Percentiles rank a stretch among this genome's conserved stretches.
phyloP scores from a whole-genome alignment of 2,113 vertebrate genomes.

The Conger conger region DNA sequence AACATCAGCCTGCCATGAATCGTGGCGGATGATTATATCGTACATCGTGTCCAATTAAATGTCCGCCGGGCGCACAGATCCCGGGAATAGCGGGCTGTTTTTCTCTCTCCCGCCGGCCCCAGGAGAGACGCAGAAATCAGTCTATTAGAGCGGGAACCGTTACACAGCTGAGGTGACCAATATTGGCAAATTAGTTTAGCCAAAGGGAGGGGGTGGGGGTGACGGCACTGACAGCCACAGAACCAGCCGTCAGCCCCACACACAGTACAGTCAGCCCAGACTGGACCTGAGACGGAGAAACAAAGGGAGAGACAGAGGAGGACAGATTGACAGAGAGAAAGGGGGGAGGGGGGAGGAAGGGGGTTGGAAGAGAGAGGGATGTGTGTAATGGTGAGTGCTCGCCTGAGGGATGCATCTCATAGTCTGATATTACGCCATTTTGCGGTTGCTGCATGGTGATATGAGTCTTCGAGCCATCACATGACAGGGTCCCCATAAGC shows the following conservation, averaged over 20 bases:
- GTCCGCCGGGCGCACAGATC: slow-evolving; percentile 60
- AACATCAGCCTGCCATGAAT: slow-evolving; percentile 37
- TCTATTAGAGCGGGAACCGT: slow-evolving; percentile 64
- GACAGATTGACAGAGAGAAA: slow-evolving; percentile 6
- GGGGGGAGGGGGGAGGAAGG: neutral
- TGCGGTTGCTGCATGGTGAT: neutral
- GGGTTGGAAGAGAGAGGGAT: neutral
- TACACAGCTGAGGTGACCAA: slow-evolving; percentile 71
- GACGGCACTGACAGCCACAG: neutral
- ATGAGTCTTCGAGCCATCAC: neutral
- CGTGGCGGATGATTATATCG: slow-evolving; percentile 65
- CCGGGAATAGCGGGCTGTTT: slow-evolving; percentile 33
- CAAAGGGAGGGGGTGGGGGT: slow-evolving; percentile 39
- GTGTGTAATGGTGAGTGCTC: neutral
- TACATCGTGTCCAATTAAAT: slow-evolving; percentile 72
- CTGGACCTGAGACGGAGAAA: slow-evolving; percentile 9
- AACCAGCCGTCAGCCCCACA: neutral
- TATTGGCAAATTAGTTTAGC: slow-evolving; percentile 74
- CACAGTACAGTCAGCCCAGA: neutral
- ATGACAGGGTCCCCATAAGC: neutral
- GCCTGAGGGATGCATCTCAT: neutral
- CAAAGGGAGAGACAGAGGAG: neutral
- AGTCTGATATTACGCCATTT: neutral
- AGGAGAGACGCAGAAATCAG: slow-evolving; percentile 69
- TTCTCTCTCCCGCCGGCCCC: neutral